A percentile compares a stretch with the other conserved stretches of the same genome.
Evolutionary conservation across 2,888 invertebrate species (phyloP).

Genomic region (Meghimatium bilineatum): DNA sequence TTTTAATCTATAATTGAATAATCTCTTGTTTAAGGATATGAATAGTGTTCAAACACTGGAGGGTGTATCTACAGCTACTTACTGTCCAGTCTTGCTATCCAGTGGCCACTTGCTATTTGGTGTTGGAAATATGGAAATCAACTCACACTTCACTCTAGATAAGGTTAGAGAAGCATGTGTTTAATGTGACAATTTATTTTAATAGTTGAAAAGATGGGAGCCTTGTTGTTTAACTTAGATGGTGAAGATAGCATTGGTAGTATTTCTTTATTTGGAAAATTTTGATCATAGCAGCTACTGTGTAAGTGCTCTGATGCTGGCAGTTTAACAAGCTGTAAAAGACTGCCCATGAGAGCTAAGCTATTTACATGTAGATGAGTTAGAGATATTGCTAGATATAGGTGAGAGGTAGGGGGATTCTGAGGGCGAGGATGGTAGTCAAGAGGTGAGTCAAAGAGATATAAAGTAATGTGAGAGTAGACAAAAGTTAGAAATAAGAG

Average conservation of each 20-base stretch:
- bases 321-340: too few species aligned
- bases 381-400: background rate
- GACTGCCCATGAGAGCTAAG: too few species aligned
- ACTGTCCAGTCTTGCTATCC: slow-evolving; percentile 85
- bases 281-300: too few species aligned
- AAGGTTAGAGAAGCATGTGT: slow-evolving; percentile 57
- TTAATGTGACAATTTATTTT: too few species aligned
- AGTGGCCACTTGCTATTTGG: slow-evolving; percentile 87
- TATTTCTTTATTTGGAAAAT: too few species aligned
- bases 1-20: background rate
- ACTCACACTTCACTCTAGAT: slow-evolving; percentile 83
- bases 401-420: background rate
- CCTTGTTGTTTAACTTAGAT: too few species aligned
- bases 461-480: too few species aligned
- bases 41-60: slow-evolving; percentile 58
- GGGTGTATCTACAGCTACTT: slow-evolving; percentile 82
- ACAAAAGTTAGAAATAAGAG: too few species aligned
- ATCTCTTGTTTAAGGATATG: slow-evolving; percentile 63
- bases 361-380: background rate
- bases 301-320: too few species aligned
- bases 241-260: too few species aligned
- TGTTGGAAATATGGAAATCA: slow-evolving; percentile 90
- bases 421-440: background rate
- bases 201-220: too few species aligned
- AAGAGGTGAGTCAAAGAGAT: too few species aligned